phyloP scores from a whole-genome alignment of 2,113 vertebrate species.

The Aphyosemion australe region DNA sequence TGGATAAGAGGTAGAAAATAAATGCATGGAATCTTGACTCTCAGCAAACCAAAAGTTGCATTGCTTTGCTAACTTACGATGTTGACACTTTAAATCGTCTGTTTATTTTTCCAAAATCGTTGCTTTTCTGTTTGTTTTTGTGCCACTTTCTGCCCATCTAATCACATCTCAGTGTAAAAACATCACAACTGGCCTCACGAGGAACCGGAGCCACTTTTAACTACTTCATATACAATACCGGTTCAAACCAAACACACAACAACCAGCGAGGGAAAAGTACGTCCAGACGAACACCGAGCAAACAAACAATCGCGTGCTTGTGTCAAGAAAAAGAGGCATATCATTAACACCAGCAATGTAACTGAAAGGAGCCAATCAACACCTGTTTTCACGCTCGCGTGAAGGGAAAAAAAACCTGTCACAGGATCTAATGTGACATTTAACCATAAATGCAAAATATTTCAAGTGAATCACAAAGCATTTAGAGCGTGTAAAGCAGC shows the following conservation, averaged over 20 bases:
- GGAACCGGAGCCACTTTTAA: not conserved
- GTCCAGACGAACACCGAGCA: slow-evolving; percentile 32
- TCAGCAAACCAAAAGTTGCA: no score
- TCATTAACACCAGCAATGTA: slow-evolving; percentile 55
- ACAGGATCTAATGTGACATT: slow-evolving; percentile 40
- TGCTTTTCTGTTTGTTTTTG: no score
- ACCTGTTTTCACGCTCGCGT: slow-evolving; percentile 50
- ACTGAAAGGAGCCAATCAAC: slow-evolving; percentile 58
- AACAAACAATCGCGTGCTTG: slow-evolving; percentile 43
- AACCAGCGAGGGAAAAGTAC: slow-evolving; percentile 1
- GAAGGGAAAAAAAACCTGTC: not conserved
- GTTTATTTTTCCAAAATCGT: no score
- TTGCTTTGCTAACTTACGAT: no score
- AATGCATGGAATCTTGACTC: no score
- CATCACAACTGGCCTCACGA: no score
- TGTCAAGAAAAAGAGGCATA: slow-evolving; percentile 42
- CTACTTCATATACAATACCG: not conserved
- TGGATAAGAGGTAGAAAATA: no score
- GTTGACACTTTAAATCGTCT: no score
- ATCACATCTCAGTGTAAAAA: no score
- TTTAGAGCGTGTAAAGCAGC: not conserved
- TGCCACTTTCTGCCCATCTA: no score
- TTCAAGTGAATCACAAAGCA: slow-evolving; percentile 8
- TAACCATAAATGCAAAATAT: slow-evolving; percentile 18
- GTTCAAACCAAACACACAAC: not conserved